Evolutionary conservation across 2,113 vertebrate genomes (phyloP).

Genomic region (Tetrao urogallus): DNA sequence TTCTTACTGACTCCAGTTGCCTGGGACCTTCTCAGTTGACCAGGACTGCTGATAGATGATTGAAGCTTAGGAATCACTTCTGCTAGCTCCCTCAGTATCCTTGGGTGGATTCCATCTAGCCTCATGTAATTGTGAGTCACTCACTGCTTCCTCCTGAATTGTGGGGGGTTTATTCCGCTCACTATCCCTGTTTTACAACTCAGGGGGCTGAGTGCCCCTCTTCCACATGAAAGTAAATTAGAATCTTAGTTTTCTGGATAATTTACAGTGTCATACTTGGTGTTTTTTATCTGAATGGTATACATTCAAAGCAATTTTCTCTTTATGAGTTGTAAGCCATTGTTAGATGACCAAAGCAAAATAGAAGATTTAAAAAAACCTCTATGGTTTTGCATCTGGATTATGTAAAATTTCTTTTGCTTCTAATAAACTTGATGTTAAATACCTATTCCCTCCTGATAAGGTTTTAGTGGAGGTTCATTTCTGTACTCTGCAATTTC

Average conservation of each 20-base stretch:
- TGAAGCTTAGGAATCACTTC: too few species aligned
- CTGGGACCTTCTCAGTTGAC: too few species aligned
- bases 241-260: not conserved
- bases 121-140: too few species aligned
- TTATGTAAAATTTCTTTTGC: not conserved
- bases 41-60: too few species aligned
- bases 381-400: not conserved
- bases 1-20: too few species aligned
- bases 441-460: not conserved
- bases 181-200: too few species aligned
- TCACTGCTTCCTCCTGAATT: too few species aligned
- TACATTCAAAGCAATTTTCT: not conserved
- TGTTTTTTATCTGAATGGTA: not conserved
- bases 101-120: too few species aligned
- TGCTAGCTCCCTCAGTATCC: too few species aligned
- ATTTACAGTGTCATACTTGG: not conserved
- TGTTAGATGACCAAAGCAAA: not conserved
- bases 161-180: too few species aligned
- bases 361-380: not conserved
- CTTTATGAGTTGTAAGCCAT: not conserved
- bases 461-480: not conserved
- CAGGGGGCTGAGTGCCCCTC: too few species aligned
- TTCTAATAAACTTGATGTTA: not conserved
- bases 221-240: slow-evolving; percentile 2
- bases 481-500: not conserved